Evolutionary conservation across 2,113 vertebrate genomes (phyloP), one percentile per base, ranked within the genome.

Genomic region (Macquaria australasica): DNA sequence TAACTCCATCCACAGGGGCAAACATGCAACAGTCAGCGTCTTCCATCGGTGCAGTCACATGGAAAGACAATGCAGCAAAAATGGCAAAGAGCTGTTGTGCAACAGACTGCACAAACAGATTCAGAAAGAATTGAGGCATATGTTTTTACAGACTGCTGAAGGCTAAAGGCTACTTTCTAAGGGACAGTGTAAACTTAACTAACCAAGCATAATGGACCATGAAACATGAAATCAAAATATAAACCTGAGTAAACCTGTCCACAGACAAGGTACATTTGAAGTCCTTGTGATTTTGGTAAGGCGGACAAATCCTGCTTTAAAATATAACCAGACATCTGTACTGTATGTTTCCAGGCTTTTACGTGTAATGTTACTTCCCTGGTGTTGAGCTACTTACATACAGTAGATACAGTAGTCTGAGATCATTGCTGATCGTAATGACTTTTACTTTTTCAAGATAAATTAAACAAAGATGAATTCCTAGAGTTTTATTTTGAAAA

Each of bases 21-120:
- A 84, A 43, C 41, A 50, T 73, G 62, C 62, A 68, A 59, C 51
- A 59, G 60, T 79, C 60, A 60, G 45, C 79, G 48, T 48, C 21
- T 78, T 82, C 23, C 51, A 20, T 41, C 5, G 31, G 20, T 66
- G 64, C 76, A 64, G 56, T 87, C 58, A 66, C 28, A 60, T 64
- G 64, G 55, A 70, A 68, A 23, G 4, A 69, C 75, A 68, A 50
- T 25, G 51, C 20, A 16, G 48, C 74, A 39, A 18, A 53, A 75
- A 60, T 21, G 67, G 67, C 67, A 69, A 50, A 71, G 16, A 48
- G 58, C 55, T 34, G 25, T 7, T 60, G 59, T 63, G 28, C 31
- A 77, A 25, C n/a, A 15, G 28, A 53, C 20, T 53, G 48, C 28
- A 51, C 20, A 63, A 48, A 62, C 56, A 9, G 15, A 56, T 28